Conservation (phyloP, 2,797 vertebrate genomes). For the Yasuhikotakia modesta region DNA sequence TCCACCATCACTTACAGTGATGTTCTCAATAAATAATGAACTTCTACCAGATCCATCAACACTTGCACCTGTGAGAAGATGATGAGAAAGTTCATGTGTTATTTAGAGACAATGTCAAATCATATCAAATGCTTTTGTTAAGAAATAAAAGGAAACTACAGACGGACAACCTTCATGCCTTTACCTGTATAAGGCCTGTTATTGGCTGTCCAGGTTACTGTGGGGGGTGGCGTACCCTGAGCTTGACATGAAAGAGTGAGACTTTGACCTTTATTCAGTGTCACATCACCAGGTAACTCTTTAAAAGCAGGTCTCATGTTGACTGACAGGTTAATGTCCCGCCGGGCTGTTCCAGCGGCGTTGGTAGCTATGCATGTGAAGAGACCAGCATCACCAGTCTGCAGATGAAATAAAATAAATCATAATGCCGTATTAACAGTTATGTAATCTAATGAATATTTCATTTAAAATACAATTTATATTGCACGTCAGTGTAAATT, state of each 20-base stretch:
- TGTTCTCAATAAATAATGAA: slow-evolving; percentile 73
- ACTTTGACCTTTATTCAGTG: slow-evolving; percentile 80
- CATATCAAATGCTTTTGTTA: neutral
- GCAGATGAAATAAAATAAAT: slow-evolving; percentile 24
- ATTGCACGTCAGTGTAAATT: too few relatives aligned
- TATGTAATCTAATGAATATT: too few relatives aligned
- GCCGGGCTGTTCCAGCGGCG: slow-evolving; percentile 74
- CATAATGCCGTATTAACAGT: neutral
- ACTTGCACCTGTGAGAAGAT: slow-evolving; percentile 63
- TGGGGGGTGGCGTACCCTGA: slow-evolving; percentile 80
- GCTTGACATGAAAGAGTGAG: slow-evolving; percentile 84
- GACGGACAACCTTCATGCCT: slow-evolving; percentile 67
- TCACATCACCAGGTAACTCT: slow-evolving; percentile 79
- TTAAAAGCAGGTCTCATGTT: slow-evolving; percentile 86
- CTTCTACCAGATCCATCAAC: slow-evolving; percentile 78
- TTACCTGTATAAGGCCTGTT: slow-evolving; percentile 78
- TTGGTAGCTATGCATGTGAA: slow-evolving; percentile 88
- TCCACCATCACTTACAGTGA: slow-evolving; percentile 75
- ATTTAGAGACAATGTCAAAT: neutral
- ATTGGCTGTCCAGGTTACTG: slow-evolving; percentile 83
- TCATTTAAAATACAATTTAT: neutral
- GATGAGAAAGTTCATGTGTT: neutral
- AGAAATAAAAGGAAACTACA: neutral
- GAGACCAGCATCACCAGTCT: slow-evolving; percentile 81
- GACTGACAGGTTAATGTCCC: slow-evolving; percentile 77